Base-by-base conservation (phyloP, 1,140 invertebrate species). In the Gonioctena quinquepunctata region DNA sequence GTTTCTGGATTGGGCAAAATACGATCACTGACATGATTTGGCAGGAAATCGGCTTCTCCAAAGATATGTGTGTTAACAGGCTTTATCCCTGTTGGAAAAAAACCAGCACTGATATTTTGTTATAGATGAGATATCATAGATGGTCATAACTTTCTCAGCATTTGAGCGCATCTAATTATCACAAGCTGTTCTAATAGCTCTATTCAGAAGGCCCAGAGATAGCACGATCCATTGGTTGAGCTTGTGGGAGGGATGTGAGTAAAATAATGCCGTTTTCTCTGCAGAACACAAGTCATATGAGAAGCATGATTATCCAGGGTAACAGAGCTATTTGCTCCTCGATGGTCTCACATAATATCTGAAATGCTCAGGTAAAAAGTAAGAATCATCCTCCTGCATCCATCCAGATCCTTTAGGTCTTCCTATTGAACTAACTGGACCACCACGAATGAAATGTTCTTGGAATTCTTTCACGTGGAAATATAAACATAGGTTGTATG, bases 61-160 rank as follows among this genome's bases (percentile, higher is more conserved):
- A 62, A 62, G 26, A 59, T 23, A 59, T 59, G 11, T 27, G 56
- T 59, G 25, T 59, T 59, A 23, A 59, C 56, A 59, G 56, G 18
- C 23, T 22, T 23, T 59, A 22, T 59, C 25, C 56, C 56, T 23
- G 56, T 59, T 59, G 56, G 19, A 59, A 16, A 18, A 59, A 59
- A 42, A 59, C 19, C 56, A 59, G 56, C 56, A 23, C 56, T 59
- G 56, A 59, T 59, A 59, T 26, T 72, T 64, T 42, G 84, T 69
- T 60, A 86, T 81, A 5, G 66, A 73, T 52, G 84, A 80, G 59
- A 87, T 82, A 68, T 86, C 83, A 76, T 85, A 86, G 26, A 87
- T 84, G 8, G 80, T 79, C 27, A 68, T 68, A 27, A 49, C 52
- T 60, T 65, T 65, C 11, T n/a, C 7, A 8, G 83, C 80, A 70